These are phyloP conservation scores for Scelioninae gen. 1 DNA, from an alignment of 2,888 invertebrate genomes.

Conservation along the genomic window DNA sequence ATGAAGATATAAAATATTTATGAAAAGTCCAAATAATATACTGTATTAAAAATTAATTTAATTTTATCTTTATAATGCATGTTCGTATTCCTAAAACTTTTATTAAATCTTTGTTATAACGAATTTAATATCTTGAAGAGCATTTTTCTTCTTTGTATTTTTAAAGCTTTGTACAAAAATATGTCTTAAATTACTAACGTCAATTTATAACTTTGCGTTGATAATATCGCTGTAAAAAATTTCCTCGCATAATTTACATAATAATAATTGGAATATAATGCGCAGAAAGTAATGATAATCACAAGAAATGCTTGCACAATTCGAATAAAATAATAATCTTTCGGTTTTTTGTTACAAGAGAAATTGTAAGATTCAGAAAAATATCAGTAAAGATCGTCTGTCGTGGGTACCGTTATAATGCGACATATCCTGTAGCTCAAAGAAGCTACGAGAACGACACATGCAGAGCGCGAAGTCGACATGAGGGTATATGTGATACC, in stretches of 20 bases:
- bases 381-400: constrained; percentile 30
- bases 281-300: background rate
- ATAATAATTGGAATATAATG: background rate
- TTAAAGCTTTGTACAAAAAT: constrained; percentile 1
- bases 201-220: background rate
- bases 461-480: constrained; percentile 17
- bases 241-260: background rate
- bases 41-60: background rate
- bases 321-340: constrained; percentile 18
- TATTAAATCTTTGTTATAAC: background rate
- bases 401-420: constrained; percentile 12
- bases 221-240: background rate
- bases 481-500: constrained; percentile 37
- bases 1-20: no score
- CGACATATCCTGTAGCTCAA: constrained; percentile 40
- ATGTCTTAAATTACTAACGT: background rate
- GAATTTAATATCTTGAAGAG: constrained; percentile 7
- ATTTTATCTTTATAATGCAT: background rate
- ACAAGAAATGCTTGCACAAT: background rate
- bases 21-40: no score
- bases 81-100: background rate
- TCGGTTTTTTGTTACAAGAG: constrained; percentile 26
- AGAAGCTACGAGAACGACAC: constrained; percentile 29
- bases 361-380: constrained; percentile 27
- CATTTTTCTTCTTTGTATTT: background rate